Base-by-base conservation (phyloP, 2,888 invertebrate genomes). In the Epistrophella euchroma region DNA sequence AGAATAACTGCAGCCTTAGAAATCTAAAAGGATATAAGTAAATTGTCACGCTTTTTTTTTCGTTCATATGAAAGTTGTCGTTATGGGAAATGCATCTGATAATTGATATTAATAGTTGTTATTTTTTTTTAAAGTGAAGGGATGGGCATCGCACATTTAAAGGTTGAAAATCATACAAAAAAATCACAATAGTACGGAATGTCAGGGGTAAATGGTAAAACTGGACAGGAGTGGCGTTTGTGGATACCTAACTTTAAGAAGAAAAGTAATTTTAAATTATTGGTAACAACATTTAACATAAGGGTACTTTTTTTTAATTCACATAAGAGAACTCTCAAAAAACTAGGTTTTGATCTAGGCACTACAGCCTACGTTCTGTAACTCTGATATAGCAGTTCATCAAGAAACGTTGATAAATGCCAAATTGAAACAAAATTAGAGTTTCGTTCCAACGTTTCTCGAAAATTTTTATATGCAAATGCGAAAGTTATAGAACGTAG, bases 1-100 rank as follows among this genome's bases (percentile, higher is more conserved):
- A 19, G 64, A 47, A 47, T 32, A 19, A 66, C 64, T 32, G 64
- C 15, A 19, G 45, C 32, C 47, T 47, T 66, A 66, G 47, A 47
- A 32, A 47, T 3, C 28, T 37, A 15, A 40, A 40, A 47, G 60
- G 60, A 64, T 45, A 15, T 52, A 66, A 15, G 47, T 15, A 43
- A 43, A 43, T 62, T 43, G 25, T 22, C 22, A 13, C 3, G 2
- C 35, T 56, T 35, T 17, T 56, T 56, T 35, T 32, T 1, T 32
- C 13, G 17, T 11, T 1, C 35, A 58, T 40, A 58, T 9, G 37
- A 40, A 40, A 40, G 60, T 45, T 35, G 45, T 19, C 28, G 47
- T 35, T 47, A 19, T 32, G 32, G 25, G 25, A 6, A 43, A 56
- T 28, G 28, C 43, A 25, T 25, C 28, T 3, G 25, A 43, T n/a